A percentile compares a stretch with the other conserved stretches of the same genome.
Conservation (phyloP, 2,888 invertebrate genomes). For the Polyommatus iphigenia region DNA sequence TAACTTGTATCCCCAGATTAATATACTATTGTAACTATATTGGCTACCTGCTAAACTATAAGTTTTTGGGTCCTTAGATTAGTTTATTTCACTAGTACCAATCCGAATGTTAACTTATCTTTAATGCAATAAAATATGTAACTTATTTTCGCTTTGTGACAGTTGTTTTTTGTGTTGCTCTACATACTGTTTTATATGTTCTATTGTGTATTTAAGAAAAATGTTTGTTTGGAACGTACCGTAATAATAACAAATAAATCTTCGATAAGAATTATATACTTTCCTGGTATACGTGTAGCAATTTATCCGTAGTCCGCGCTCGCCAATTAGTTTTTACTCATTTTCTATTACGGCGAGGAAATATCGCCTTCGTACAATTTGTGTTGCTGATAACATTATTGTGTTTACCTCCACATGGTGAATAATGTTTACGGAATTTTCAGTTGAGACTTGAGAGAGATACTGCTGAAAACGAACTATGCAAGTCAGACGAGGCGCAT, state of each 20-base stretch:
- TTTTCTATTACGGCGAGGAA: conserved; percentile 24
- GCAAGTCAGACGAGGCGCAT: too few species aligned
- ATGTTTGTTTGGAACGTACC: not conserved
- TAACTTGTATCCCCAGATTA: too few species aligned
- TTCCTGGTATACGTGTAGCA: conserved; percentile 2
- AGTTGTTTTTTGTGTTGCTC: not conserved
- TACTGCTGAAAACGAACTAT: not conserved
- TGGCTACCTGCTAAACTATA: too few species aligned
- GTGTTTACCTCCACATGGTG: not conserved
- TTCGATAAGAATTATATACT: not conserved
- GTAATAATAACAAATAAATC: not conserved
- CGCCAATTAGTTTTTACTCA: conserved; percentile 14
- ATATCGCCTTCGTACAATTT: conserved; percentile 11
- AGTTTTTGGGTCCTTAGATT: too few species aligned
- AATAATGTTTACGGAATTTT: not conserved
- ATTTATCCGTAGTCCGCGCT: conserved; percentile 10
- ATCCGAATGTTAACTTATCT: too few species aligned
- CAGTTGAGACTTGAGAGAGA: not conserved
- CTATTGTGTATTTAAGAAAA: too few species aligned
- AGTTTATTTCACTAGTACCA: too few species aligned
- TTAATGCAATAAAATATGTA: too few species aligned
- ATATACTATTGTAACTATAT: too few species aligned
- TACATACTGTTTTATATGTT: too few species aligned
- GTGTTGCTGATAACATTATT: conserved; percentile 2
- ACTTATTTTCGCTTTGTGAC: too few species aligned